Evolutionary conservation across 2,113 vertebrate genomes (phyloP).

Genomic region (Formicarius rufipectus): DNA sequence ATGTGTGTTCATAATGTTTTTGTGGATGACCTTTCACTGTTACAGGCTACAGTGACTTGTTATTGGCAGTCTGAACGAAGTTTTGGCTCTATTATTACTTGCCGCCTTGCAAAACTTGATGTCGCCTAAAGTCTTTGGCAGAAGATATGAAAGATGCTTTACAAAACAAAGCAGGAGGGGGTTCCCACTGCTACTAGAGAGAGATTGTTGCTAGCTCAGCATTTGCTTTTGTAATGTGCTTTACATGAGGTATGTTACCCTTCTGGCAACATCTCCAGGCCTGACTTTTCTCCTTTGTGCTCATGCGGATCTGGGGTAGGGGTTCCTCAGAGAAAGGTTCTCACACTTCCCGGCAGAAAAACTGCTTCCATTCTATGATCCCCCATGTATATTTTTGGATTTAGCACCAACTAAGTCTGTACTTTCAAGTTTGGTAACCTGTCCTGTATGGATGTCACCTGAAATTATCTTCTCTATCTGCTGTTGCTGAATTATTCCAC

Average conservation of each 20-base stretch:
- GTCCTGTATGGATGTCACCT: not conserved
- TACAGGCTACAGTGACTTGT: slow-evolving; percentile 12
- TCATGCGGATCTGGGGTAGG: not conserved
- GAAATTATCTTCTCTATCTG: not conserved
- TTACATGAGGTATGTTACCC: slow-evolving; percentile 35
- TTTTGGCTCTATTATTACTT: slow-evolving; percentile 23
- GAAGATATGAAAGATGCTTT: slow-evolving; percentile 64
- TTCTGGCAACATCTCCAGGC: slow-evolving; percentile 26
- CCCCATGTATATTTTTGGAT: not conserved
- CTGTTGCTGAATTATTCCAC: not conserved
- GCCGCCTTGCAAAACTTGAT: slow-evolving; percentile 51
- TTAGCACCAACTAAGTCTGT: not conserved
- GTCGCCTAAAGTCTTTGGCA: slow-evolving; percentile 58
- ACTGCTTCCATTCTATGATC: not conserved
- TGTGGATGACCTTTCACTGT: slow-evolving; percentile 40
- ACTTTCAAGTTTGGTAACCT: not conserved
- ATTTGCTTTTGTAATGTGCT: slow-evolving; percentile 35
- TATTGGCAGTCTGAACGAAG: slow-evolving; percentile 28
- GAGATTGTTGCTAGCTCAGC: slow-evolving; percentile 52
- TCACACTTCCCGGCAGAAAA: not conserved
- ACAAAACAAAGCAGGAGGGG: slow-evolving; percentile 54
- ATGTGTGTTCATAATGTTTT: slow-evolving; percentile 14
- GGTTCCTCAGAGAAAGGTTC: slow-evolving; percentile 7
- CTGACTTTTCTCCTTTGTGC: slow-evolving; percentile 45
- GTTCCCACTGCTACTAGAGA: slow-evolving; percentile 57